Evolutionary conservation across 2,113 vertebrate species (phyloP).

Genomic region (Tragelaphus buxtoni): DNA sequence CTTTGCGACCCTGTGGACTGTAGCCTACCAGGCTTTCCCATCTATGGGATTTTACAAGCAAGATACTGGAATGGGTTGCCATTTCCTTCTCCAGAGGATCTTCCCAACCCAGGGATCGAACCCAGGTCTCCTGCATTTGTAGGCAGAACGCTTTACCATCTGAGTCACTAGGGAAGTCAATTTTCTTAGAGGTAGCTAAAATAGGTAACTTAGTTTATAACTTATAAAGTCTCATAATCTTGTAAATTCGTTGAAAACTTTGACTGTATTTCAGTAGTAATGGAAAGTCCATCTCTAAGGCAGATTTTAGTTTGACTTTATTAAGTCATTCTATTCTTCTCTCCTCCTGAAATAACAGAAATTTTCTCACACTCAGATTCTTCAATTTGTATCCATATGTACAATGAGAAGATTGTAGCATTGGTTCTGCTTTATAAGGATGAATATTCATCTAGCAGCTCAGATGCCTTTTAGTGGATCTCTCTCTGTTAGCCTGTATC

Average conservation of each 20-base stretch:
- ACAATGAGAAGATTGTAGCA: not conserved
- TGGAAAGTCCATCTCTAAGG: not conserved
- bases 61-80: not conserved
- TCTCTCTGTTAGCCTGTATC: not conserved
- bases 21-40: not conserved
- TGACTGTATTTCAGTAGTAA: conserved; percentile 4
- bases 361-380: not conserved
- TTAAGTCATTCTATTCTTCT: not conserved
- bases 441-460: not conserved
- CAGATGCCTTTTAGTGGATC: not conserved
- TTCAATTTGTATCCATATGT: not conserved
- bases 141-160: not conserved
- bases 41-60: not conserved
- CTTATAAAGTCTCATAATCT: not conserved
- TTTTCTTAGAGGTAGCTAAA: not conserved
- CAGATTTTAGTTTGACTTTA: not conserved
- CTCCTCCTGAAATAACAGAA: not conserved
- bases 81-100: not conserved
- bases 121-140: not conserved
- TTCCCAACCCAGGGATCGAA: not conserved
- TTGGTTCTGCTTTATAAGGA: not conserved
- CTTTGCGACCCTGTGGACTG: not conserved
- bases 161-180: not conserved
- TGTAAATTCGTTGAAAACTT: not conserved
- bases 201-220: not conserved